These are phyloP conservation scores for Drosophila nannoptera DNA, from an alignment of 1,140 invertebrate genomes.

Conservation along the genomic window DNA sequence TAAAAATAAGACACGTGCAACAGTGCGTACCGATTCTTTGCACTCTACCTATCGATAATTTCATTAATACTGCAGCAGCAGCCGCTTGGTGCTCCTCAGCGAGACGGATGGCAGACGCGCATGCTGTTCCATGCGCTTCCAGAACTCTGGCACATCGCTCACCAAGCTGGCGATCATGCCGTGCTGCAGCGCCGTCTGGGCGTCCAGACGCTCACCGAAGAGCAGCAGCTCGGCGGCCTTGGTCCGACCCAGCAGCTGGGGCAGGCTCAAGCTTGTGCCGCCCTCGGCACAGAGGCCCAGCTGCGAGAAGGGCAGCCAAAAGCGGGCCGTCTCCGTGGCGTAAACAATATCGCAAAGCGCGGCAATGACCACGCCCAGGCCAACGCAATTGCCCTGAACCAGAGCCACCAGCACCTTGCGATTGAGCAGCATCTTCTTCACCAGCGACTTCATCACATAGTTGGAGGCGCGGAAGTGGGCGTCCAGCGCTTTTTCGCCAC, in stretches of 20 bases:
- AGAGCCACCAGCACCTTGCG: conserved; percentile 93
- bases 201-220: conserved; percentile 89
- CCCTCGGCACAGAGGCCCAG: conserved; percentile 91
- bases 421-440: conserved; percentile 90
- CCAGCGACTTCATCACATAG: conserved; percentile 82
- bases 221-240: conserved; percentile 90
- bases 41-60: conserved; percentile 1
- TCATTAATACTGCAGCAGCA: conserved; percentile 79
- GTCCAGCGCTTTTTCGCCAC: conserved; percentile 36
- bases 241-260: conserved; percentile 86
- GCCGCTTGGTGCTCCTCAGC: conserved; percentile 81
- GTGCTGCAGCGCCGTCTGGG: conserved; percentile 85
- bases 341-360: conserved; percentile 94
- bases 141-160: conserved; percentile 81
- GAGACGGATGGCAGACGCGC: conserved; percentile 81
- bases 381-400: conserved; percentile 96
- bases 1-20: too few species aligned
- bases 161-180: conserved; percentile 86
- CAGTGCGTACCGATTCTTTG: neutral
- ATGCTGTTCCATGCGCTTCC: conserved; percentile 80
- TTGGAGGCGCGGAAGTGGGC: conserved; percentile 56
- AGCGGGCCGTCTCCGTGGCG: conserved; percentile 90
- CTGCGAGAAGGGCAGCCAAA: conserved; percentile 90
- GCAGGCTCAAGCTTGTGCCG: conserved; percentile 91
- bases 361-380: conserved; percentile 90